Conservation (phyloP, 2,797 vertebrate genomes). For the Lutjanus argentimaculatus region DNA sequence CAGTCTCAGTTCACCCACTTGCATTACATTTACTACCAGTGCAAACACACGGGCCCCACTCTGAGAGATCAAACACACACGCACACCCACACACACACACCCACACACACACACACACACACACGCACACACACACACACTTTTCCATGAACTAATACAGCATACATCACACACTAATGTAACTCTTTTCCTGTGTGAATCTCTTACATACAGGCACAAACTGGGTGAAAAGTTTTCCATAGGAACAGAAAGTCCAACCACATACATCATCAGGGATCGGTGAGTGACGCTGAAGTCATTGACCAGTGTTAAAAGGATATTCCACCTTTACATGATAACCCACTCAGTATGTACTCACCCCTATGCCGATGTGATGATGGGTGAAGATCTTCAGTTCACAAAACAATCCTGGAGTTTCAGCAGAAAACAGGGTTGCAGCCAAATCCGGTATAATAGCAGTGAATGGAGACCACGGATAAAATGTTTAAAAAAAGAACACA, state of each 20-base stretch:
- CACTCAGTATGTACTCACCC: too few relatives aligned
- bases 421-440: too few relatives aligned
- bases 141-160: constrained; percentile 39
- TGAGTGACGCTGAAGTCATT: background rate
- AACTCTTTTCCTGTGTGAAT: constrained; percentile 6
- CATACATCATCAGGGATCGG: background rate
- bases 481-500: too few relatives aligned
- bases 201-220: background rate
- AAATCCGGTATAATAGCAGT: too few relatives aligned
- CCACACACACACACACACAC: background rate
- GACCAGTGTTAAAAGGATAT: background rate
- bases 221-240: background rate
- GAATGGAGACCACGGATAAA: too few relatives aligned
- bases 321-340: too few relatives aligned
- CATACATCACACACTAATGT: background rate
- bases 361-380: too few relatives aligned
- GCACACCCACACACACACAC: background rate
- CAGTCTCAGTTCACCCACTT: constrained; percentile 63
- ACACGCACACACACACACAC: background rate
- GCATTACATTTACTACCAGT: constrained; percentile 25
- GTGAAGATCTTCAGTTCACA: too few relatives aligned
- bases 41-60: background rate
- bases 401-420: too few relatives aligned
- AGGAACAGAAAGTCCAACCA: constrained; percentile 3
- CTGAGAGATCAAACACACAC: background rate